Base-by-base conservation (phyloP, 2,797 vertebrate species). In the Paguma larvata region DNA sequence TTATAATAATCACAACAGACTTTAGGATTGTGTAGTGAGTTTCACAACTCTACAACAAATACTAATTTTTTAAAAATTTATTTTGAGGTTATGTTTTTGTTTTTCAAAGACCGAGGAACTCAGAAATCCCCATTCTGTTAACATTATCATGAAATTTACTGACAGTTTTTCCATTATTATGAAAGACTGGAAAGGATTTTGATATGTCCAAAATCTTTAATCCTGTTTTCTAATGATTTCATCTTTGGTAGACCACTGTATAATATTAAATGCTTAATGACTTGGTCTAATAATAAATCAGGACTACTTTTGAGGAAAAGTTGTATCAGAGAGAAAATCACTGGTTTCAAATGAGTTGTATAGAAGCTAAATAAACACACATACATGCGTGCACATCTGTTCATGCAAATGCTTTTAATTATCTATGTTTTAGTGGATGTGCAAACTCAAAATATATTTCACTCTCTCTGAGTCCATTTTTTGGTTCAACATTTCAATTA, bases 401-500 rank as follows among this genome's bases (percentile, higher is more conserved):
- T 75, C 25, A 27, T 16, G 41, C 32, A 25, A 4, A 14, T 46
- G 6, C 32, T 84, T 83, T 89, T 19, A 73, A 18, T 10, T 73
- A 53, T 44, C 65, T 59, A 68, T 59, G 41, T 59, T 77, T 90
- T 80, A 90, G 56, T 72, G 89, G 95, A 82, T 62, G 23, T 53
- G n/a, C 15, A 70, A 93, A 73, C 16, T 96, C 18, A 89, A 86
- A 94, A 75, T 73, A 34, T 38, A 85, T 91, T 73, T 95, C 30
- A 53, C n/a, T 78, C 32, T 72, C 51, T 85, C n/a, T 48, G 32
- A 92, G 77, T 92, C 15, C 21, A 25, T 30, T 85, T 95, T 91
- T 78, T 46, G 16, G 68, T 88, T 95, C 30, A 14, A 78, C 25
- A 79, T 93, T 95, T 96, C 73, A 95, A 48, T 89, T 89, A 95